Conservation (phyloP, 2,888 invertebrate species). For the Smittia sp. region DNA sequence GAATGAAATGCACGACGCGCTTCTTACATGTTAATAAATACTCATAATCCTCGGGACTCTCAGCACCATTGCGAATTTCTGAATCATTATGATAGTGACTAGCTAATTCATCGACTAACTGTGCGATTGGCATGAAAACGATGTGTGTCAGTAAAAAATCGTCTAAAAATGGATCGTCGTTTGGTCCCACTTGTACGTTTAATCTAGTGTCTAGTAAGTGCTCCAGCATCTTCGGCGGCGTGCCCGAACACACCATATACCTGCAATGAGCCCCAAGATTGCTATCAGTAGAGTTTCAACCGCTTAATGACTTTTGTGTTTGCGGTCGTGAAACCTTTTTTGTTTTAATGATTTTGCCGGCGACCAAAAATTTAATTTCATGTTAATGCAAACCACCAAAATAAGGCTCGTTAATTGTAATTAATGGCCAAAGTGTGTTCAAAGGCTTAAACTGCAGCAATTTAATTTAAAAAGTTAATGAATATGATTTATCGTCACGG, state of each 20-base stretch:
- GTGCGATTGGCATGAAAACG: conserved; percentile 75
- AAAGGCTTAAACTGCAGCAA: background rate
- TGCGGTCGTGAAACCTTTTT: conserved; percentile 37
- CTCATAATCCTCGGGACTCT: conserved; percentile 62
- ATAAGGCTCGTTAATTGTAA: background rate
- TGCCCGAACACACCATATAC: conserved; percentile 84
- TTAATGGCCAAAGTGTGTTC: background rate
- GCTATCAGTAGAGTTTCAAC: background rate
- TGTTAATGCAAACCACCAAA: conserved; percentile 12
- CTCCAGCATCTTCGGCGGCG: conserved; percentile 81
- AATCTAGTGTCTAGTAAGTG: conserved; percentile 77
- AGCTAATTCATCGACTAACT: conserved; percentile 68
- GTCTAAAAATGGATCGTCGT: conserved; percentile 76
- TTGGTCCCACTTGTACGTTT: conserved; percentile 61
- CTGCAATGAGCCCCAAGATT: conserved; percentile 50
- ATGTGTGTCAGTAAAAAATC: conserved; percentile 81
- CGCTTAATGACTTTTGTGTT: conserved; percentile 19
- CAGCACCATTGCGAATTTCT: conserved; percentile 49
- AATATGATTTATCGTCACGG: background rate
- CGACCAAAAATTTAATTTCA: background rate
- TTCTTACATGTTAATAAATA: conserved; percentile 68
- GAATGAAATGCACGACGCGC: conserved; percentile 74
- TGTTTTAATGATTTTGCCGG: background rate
- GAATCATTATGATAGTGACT: conserved; percentile 63
- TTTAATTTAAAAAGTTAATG: background rate